Conservation (phyloP, 2,797 vertebrate species). For the Salarias fasciatus region DNA sequence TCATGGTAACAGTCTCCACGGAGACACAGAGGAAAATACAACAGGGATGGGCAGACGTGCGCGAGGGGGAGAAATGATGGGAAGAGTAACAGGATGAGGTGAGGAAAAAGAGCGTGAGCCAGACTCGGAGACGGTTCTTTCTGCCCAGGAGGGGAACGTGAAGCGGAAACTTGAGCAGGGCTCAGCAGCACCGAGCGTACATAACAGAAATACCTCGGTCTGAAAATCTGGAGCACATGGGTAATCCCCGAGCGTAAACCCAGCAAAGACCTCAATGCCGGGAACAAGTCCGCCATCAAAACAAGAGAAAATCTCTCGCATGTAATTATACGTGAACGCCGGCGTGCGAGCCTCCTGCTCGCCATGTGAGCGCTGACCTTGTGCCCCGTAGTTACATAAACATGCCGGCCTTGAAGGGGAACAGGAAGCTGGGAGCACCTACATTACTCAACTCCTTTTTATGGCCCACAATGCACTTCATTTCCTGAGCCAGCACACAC, state of each 20-base stretch:
- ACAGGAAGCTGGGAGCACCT: slow-evolving; percentile 69
- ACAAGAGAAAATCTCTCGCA: neutral
- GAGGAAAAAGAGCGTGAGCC: neutral
- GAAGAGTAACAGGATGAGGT: neutral
- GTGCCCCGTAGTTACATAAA: slow-evolving; percentile 55
- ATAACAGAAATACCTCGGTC: neutral
- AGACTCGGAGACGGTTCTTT: neutral
- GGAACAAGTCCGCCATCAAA: neutral
- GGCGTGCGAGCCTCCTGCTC: slow-evolving; percentile 7
- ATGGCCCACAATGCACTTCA: slow-evolving; percentile 73
- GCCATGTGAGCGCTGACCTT: slow-evolving; percentile 49
- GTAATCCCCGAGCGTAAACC: neutral
- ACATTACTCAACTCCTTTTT: slow-evolving; percentile 68
- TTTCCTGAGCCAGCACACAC: slow-evolving; percentile 62
- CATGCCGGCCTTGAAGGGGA: slow-evolving; percentile 29
- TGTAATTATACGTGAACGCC: neutral
- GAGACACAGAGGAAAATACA: slow-evolving; percentile 62
- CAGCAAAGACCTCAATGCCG: neutral
- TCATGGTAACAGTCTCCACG: slow-evolving; percentile 74
- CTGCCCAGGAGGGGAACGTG: neutral
- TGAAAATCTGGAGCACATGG: slow-evolving; percentile 7
- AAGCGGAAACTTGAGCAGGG: neutral
- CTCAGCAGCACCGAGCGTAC: too few relatives aligned
- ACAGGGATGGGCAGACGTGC: slow-evolving; percentile 44
- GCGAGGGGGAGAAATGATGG: slow-evolving; percentile 17